Percentiles rank a stretch among this genome's conserved stretches.
Evolutionary conservation across 2,113 vertebrate species (phyloP).

Genomic region (Ailurus styani): DNA sequence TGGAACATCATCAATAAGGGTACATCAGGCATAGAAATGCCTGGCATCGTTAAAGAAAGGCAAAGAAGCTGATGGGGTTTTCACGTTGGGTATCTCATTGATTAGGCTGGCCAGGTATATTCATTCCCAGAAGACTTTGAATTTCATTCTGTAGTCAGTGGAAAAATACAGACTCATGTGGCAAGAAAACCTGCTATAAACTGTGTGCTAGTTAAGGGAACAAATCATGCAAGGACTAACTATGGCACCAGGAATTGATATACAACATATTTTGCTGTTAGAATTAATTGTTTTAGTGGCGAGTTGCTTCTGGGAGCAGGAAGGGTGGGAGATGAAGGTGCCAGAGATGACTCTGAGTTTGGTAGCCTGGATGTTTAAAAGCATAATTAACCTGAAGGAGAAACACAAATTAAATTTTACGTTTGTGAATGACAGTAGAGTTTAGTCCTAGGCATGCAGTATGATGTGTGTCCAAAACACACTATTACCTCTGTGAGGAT

Average conservation of each 20-base stretch:
- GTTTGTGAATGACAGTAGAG: constrained; percentile 11
- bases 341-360: neutral
- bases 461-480: constrained; percentile 31
- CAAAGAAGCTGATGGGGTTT: neutral
- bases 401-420: neutral
- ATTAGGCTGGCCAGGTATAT: neutral
- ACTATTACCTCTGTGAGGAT: constrained; percentile 25
- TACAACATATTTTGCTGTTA: neutral
- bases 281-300: neutral
- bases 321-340: neutral
- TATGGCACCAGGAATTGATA: neutral
- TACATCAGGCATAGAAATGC: neutral
- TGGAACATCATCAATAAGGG: neutral
- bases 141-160: neutral
- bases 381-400: neutral
- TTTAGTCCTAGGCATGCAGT: neutral
- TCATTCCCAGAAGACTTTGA: neutral
- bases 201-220: neutral
- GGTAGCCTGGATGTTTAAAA: neutral
- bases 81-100: neutral
- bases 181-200: neutral
- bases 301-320: neutral
- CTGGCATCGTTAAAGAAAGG: neutral
- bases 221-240: neutral
- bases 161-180: neutral